Percentiles rank a stretch among this genome's conserved stretches.
phyloP scores from a whole-genome alignment of 2,113 vertebrate genomes.

The Hippocampus abdominalis region DNA sequence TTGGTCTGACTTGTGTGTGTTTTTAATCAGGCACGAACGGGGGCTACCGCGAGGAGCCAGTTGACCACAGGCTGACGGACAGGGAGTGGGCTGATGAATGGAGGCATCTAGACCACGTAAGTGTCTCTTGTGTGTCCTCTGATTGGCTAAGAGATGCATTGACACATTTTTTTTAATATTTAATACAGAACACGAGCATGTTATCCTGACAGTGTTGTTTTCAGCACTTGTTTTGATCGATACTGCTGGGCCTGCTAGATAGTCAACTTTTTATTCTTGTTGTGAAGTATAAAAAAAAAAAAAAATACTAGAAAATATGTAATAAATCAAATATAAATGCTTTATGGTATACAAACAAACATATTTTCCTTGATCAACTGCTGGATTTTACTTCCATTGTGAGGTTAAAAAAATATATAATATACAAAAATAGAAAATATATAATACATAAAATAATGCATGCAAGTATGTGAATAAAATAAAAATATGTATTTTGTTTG shows the following conservation, averaged over 20 bases:
- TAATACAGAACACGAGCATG: background rate
- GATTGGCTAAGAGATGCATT: background rate
- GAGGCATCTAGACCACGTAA: slow-evolving; percentile 99
- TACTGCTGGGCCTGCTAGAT: too few species aligned
- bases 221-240: background rate
- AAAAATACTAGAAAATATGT: background rate
- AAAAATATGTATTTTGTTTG: too few species aligned
- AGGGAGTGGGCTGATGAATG: slow-evolving; percentile 98
- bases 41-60: slow-evolving; percentile 91
- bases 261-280: too few species aligned
- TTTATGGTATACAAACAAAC: too few species aligned
- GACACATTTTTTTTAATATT: background rate
- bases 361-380: background rate
- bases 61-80: slow-evolving; percentile 96
- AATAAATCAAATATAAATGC: too few species aligned
- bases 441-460: too few species aligned
- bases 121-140: slow-evolving; percentile 30
- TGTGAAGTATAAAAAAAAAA: too few species aligned
- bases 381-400: background rate
- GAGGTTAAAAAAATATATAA: background rate
- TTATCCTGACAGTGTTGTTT: background rate
- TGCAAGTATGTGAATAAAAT: too few species aligned
- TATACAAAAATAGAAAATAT: background rate
- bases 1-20: slow-evolving; percentile 49
- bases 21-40: slow-evolving; percentile 84